Conservation (phyloP, 2,113 vertebrate species). For the Ptychochromis oligacanthus region DNA sequence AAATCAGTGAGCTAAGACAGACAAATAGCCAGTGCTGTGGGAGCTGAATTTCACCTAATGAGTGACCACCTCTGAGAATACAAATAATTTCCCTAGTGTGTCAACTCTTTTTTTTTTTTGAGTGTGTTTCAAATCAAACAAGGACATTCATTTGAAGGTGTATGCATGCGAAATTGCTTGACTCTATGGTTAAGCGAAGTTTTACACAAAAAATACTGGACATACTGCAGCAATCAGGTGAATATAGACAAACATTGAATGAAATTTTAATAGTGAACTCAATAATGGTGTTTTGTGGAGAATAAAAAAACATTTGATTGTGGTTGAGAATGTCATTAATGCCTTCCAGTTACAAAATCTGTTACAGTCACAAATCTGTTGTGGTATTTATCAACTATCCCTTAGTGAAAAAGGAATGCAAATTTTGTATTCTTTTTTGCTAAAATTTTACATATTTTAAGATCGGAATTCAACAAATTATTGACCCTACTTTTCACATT, state of each 20-base stretch:
- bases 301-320: not conserved
- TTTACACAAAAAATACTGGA: not conserved
- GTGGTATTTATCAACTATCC: too few species aligned
- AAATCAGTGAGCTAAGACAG: not conserved
- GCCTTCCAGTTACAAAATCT: not conserved
- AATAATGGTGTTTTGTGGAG: not conserved
- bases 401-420: too few species aligned
- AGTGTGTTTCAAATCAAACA: not conserved
- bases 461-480: too few species aligned
- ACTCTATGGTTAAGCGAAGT: too few species aligned
- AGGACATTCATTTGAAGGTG: not conserved
- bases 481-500: not conserved
- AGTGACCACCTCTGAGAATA: not conserved
- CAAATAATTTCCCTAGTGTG: not conserved
- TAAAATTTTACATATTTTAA: too few species aligned
- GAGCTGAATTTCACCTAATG: not conserved
- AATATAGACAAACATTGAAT: too few species aligned
- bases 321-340: not conserved
- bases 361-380: too few species aligned
- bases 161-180: not conserved
- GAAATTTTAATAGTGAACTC: not conserved
- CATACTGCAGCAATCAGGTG: too few species aligned
- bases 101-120: fast-evolving
- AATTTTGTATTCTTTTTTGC: too few species aligned
- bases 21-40: not conserved